Evolutionary conservation across 2,797 vertebrate genomes (phyloP).

Genomic region (Hyperoplus immaculatus): DNA sequence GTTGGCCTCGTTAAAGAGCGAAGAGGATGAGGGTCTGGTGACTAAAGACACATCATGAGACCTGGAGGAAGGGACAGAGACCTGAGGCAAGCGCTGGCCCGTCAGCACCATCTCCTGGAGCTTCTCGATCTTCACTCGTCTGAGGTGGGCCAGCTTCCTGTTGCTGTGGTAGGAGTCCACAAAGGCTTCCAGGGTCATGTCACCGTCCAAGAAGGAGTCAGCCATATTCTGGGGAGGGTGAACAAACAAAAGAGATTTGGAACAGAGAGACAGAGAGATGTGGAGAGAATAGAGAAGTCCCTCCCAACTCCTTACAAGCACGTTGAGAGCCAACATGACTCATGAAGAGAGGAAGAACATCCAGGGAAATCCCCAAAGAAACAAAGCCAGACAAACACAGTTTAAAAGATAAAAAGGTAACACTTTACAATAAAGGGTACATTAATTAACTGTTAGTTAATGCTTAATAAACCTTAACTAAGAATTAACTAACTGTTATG

Average conservation of each 20-base stretch:
- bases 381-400: not conserved
- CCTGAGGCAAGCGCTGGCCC: conserved; percentile 86
- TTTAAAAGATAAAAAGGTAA: no score
- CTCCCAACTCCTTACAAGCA: conserved; percentile 33
- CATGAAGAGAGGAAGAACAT: conserved; percentile 16
- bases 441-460: no score
- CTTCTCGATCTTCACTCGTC: conserved; percentile 97
- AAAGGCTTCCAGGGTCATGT: conserved; percentile 91
- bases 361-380: not conserved
- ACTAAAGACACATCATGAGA: conserved; percentile 70
- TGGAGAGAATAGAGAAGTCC: not conserved
- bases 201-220: conserved; percentile 94
- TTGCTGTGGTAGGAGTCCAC: conserved; percentile 93
- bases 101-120: conserved; percentile 96
- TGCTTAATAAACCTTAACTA: no score
- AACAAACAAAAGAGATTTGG: conserved; percentile 5
- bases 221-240: conserved; percentile 89
- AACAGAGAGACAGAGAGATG: not conserved
- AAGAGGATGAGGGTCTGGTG: conserved; percentile 34
- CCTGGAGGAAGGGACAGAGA: conserved; percentile 59
- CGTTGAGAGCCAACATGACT: conserved; percentile 3
- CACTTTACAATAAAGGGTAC: no score
- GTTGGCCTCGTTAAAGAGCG: conserved; percentile 67
- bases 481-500: no score
- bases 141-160: conserved; percentile 93